Evolutionary conservation across 2,113 vertebrate species (phyloP).

Genomic region (Siniperca chuatsi): DNA sequence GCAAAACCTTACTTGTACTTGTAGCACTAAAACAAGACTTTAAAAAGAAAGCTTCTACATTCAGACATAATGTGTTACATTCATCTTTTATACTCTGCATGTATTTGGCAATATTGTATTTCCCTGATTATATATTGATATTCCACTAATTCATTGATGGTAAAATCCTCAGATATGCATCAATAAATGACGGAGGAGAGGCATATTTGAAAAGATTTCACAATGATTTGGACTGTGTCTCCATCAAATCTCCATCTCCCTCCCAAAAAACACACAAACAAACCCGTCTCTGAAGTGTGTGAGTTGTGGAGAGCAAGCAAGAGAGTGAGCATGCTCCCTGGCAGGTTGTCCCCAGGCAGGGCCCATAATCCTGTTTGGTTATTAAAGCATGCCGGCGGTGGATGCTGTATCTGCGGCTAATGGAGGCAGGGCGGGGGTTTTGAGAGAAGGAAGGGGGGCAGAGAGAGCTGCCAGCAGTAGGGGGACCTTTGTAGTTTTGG

Average conservation of each 20-base stretch:
- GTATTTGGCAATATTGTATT: conserved; percentile 62
- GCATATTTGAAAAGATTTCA: conserved; percentile 72
- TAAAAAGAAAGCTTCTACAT: conserved; percentile 13
- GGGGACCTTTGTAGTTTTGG: conserved; percentile 88
- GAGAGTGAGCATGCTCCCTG: conserved; percentile 77
- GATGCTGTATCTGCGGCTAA: conserved; percentile 86
- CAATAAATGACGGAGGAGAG: conserved; percentile 65
- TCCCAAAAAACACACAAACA: conserved; percentile 74
- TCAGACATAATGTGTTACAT: conserved; percentile 15
- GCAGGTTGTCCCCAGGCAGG: conserved; percentile 82
- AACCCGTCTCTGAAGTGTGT: conserved; percentile 74
- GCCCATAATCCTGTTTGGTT: conserved; percentile 89
- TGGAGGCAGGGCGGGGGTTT: conserved; percentile 81
- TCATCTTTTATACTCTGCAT: conserved; percentile 37
- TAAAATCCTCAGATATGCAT: conserved; percentile 63
- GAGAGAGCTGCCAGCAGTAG: conserved; percentile 82
- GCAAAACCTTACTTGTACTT: neutral
- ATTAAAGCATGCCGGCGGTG: conserved; percentile 87
- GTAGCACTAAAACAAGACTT: conserved; percentile 4
- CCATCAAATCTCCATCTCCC: conserved; percentile 61
- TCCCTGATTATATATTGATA: conserved; percentile 67
- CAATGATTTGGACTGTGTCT: conserved; percentile 74
- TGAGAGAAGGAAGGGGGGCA: conserved; percentile 72
- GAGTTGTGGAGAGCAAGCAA: conserved; percentile 74
- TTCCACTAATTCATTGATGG: conserved; percentile 69